A percentile compares a stretch with the other conserved stretches of the same genome.
These are phyloP conservation scores for Notothenia coriiceps DNA, from an alignment of 2,113 vertebrate genomes.

Conservation along the genomic window DNA sequence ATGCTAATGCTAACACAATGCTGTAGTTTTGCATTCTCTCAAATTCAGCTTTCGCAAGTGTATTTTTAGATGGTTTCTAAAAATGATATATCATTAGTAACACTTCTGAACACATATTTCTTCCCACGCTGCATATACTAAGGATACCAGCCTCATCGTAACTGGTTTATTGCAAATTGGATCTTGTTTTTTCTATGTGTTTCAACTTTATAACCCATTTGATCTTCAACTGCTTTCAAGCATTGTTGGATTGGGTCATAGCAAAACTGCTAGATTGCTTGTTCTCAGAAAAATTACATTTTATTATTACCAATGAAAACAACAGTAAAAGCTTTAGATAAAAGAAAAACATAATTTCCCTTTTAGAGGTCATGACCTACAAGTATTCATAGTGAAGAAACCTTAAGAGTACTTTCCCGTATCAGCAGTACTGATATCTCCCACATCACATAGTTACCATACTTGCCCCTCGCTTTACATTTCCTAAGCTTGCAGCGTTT, in stretches of 20 bases:
- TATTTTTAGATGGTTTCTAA: too few relatives aligned
- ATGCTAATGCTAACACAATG: not conserved
- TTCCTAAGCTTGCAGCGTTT: constrained; percentile 42
- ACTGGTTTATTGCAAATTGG: not conserved
- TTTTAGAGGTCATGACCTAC: not conserved
- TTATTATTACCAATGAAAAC: not conserved
- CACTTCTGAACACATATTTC: too few relatives aligned
- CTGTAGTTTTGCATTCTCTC: not conserved
- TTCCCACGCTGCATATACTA: not conserved
- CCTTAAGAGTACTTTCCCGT: not conserved
- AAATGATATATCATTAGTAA: not conserved
- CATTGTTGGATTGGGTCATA: not conserved
- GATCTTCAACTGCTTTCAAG: not conserved
- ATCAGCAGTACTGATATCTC: constrained; percentile 1
- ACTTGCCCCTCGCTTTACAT: constrained; percentile 44
- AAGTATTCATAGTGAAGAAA: not conserved
- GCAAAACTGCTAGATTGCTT: not conserved
- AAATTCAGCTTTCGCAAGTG: not conserved
- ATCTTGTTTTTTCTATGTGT: not conserved
- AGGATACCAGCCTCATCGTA: not conserved
- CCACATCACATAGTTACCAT: constrained; percentile 18
- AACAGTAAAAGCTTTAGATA: not conserved
- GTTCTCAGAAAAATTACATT: not conserved
- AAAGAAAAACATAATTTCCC: not conserved
- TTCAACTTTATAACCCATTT: not conserved